A percentile compares a stretch with the other conserved stretches of the same genome.
Conservation (phyloP, 23 tunicate species). For the Halocynthia roretzi region DNA sequence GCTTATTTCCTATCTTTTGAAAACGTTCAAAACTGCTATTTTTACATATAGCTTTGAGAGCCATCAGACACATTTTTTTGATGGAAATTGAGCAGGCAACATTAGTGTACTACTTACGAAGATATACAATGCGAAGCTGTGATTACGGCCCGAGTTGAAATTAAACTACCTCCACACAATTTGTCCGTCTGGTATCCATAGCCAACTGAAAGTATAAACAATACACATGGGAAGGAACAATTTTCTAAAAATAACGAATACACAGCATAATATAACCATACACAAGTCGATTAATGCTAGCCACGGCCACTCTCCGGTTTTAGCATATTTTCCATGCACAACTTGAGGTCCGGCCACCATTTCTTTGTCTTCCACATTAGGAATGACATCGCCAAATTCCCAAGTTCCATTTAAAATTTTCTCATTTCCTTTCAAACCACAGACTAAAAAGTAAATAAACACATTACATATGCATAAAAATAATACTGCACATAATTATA, state of each 20-base stretch:
- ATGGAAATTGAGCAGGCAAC: not conserved
- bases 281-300: constrained; percentile 35
- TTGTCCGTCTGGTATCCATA: not conserved
- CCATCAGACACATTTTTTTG: not conserved
- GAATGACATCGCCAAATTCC: constrained; percentile 28
- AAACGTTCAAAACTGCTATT: too few species aligned
- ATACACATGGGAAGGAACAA: not conserved
- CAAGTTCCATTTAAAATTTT: constrained; percentile 1
- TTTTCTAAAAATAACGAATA: not conserved
- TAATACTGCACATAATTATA: too few species aligned
- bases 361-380: constrained; percentile 15
- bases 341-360: constrained; percentile 11
- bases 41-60: not conserved
- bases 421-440: constrained; percentile 23
- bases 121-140: constrained; percentile 62
- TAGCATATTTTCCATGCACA: constrained; percentile 27
- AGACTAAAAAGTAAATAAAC: not conserved
- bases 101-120: not conserved
- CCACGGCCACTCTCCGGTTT: constrained; percentile 72
- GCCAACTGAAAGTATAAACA: not conserved
- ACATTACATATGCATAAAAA: too few species aligned
- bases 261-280: not conserved
- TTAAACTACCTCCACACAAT: constrained; percentile 61
- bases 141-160: constrained; percentile 34
- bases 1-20: too few species aligned